phyloP scores from a whole-genome alignment of 2,797 vertebrate species.

The Clamator glandarius region DNA sequence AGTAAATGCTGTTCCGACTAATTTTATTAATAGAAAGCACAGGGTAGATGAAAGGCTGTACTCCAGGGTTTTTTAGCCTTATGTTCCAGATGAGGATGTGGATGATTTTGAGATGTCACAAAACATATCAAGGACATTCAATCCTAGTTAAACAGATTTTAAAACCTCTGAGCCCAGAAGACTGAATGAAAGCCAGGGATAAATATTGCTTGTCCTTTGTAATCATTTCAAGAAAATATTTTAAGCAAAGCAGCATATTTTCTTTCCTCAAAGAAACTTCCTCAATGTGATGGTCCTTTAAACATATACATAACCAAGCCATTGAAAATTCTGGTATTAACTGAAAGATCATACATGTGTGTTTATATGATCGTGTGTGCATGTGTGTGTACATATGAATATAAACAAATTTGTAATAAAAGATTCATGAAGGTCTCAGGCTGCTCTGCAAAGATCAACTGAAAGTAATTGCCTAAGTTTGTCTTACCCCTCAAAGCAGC shows the following conservation, averaged over 20 bases:
- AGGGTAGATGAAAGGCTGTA: neutral
- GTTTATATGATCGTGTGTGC: accelerated
- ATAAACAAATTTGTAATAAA: neutral
- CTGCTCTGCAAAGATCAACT: neutral
- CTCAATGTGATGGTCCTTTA: neutral
- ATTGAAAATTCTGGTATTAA: neutral
- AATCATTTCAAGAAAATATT: neutral
- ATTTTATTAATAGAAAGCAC: neutral
- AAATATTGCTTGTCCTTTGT: neutral
- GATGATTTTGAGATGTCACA: neutral
- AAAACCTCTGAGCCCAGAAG: neutral
- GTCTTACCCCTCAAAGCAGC: neutral
- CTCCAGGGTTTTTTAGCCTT: neutral
- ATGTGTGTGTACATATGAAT: no score
- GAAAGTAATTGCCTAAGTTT: neutral
- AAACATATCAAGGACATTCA: neutral
- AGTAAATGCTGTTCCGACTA: neutral
- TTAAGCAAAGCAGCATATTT: neutral
- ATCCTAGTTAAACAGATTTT: neutral
- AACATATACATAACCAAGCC: neutral
- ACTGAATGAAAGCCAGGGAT: neutral
- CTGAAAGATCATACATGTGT: neutral
- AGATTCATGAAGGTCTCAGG: neutral
- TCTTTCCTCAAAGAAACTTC: neutral
- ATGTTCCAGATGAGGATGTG: neutral